These are phyloP conservation scores for Caranx ignobilis DNA, from an alignment of 2,113 vertebrate genomes.

Conservation along the genomic window DNA sequence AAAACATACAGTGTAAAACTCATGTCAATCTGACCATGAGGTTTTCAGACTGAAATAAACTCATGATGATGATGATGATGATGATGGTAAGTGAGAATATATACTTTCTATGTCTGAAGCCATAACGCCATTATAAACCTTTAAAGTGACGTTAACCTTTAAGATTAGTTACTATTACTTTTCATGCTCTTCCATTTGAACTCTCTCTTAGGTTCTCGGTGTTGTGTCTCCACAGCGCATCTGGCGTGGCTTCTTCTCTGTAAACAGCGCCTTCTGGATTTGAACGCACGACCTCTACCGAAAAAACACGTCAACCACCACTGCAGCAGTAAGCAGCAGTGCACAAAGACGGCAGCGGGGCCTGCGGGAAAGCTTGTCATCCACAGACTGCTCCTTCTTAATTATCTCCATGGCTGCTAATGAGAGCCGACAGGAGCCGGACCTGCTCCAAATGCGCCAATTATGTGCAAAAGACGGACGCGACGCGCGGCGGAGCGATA, in stretches of 20 bases:
- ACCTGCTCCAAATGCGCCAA: conserved; percentile 63
- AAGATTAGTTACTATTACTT: not conserved
- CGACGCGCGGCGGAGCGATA: not conserved
- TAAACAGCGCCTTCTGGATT: conserved; percentile 59
- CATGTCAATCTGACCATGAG: not conserved
- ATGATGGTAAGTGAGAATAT: not conserved
- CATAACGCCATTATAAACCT: not conserved
- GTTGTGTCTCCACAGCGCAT: not conserved
- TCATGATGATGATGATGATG: too few species aligned
- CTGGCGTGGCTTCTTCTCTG: not conserved
- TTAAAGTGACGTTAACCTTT: not conserved
- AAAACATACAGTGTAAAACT: not conserved
- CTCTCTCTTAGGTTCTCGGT: not conserved
- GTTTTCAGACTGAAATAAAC: not conserved
- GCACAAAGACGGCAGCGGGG: conserved; percentile 33
- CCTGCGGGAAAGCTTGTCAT: conserved; percentile 33
- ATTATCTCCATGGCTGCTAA: conserved; percentile 66
- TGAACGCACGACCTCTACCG: conserved; percentile 30
- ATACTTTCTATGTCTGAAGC: not conserved
- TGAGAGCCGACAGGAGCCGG: conserved; percentile 54
- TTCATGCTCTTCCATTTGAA: not conserved
- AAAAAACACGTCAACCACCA: conserved; percentile 53
- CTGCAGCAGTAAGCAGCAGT: conserved; percentile 21
- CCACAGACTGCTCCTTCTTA: conserved; percentile 61
- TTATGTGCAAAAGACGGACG: conserved; percentile 34